Evolutionary conservation across 2,888 invertebrate genomes (phyloP).

Genomic region (Branchellion lobata): DNA sequence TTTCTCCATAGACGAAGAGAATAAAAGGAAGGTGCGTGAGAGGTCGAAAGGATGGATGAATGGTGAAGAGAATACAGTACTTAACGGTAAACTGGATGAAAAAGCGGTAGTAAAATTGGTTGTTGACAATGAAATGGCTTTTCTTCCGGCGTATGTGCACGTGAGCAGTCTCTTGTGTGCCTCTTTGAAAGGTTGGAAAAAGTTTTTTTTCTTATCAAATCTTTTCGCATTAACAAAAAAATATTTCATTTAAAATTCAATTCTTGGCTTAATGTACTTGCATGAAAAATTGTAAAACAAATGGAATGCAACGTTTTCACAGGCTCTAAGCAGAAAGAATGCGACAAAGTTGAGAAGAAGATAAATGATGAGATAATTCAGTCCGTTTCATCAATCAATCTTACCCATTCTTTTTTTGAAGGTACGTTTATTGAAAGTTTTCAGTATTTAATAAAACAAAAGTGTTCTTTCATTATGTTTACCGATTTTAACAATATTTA

Average conservation of each 20-base stretch:
- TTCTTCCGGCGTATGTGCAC: not conserved
- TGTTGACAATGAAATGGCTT: conserved; percentile 2
- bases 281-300: not conserved
- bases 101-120: not conserved
- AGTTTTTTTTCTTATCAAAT: not conserved
- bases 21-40: too few species aligned
- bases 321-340: not conserved
- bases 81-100: too few species aligned
- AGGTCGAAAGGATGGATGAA: too few species aligned
- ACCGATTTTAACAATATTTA: too few species aligned
- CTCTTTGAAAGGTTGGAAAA: not conserved
- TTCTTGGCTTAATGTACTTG: not conserved
- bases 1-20: too few species aligned
- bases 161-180: not conserved
- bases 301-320: not conserved
- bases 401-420: not conserved
- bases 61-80: too few species aligned
- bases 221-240: too few species aligned
- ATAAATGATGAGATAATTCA: not conserved
- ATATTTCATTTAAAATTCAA: too few species aligned
- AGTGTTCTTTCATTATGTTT: too few species aligned
- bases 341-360: not conserved
- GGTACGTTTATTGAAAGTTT: not conserved
- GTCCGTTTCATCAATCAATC: not conserved
- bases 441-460: too few species aligned